Conservation (phyloP, 2,797 vertebrate genomes). For the Cossypha dichroa region DNA sequence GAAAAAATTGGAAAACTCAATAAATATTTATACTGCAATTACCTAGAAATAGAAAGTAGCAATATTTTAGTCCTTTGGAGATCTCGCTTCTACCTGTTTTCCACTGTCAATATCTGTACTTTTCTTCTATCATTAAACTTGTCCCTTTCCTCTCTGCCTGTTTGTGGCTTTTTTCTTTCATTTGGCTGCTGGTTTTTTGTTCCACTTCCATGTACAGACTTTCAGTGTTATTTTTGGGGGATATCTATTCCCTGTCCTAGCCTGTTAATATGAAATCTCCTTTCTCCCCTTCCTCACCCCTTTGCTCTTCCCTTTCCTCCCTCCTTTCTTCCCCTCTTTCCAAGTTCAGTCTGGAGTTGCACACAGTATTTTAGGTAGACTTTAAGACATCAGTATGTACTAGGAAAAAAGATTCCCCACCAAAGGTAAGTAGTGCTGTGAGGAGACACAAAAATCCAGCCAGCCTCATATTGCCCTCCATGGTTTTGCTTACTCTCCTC, state of each 20-base stretch:
- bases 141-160: constrained; percentile 78
- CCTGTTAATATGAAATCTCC: neutral
- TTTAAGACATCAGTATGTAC: neutral
- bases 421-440: neutral
- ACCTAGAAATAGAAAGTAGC: constrained; percentile 29
- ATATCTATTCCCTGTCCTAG: neutral
- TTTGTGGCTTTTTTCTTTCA: neutral
- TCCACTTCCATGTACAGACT: neutral
- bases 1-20: neutral
- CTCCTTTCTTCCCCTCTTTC: neutral
- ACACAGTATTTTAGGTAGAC: neutral
- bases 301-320: neutral
- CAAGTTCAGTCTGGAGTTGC: neutral
- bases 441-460: neutral
- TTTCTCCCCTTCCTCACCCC: neutral
- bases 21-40: constrained; percentile 1
- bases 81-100: constrained; percentile 79
- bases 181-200: neutral
- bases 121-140: constrained; percentile 91
- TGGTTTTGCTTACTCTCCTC: neutral
- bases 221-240: neutral
- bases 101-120: constrained; percentile 83
- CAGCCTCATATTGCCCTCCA: neutral
- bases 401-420: neutral
- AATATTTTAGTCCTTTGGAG: constrained; percentile 73